These are phyloP conservation scores for Melanotaenia trifasciata DNA, from an alignment of 2,797 vertebrate genomes.

Conservation along the genomic window DNA sequence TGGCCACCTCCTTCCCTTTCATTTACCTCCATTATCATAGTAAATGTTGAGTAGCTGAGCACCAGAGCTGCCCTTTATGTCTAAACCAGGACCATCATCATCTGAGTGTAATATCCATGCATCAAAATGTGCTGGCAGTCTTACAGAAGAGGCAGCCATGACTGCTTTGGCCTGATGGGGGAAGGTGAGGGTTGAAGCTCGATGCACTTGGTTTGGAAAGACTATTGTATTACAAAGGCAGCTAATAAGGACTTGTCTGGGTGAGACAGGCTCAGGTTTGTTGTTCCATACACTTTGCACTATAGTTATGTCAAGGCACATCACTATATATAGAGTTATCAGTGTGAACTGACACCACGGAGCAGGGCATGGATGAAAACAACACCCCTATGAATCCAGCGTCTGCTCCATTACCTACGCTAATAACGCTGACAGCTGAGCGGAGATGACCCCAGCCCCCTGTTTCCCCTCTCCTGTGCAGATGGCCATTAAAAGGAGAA, in stretches of 20 bases:
- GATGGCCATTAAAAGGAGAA: constrained; percentile 99
- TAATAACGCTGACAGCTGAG: constrained; percentile 99
- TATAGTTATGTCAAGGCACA: constrained; percentile 83
- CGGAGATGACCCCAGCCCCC: constrained; percentile 97
- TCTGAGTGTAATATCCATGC: constrained; percentile 68
- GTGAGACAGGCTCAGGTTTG: constrained; percentile 84
- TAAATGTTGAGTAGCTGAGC: constrained; percentile 73
- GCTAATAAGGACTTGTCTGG: constrained; percentile 87
- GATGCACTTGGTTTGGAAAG: constrained; percentile 67
- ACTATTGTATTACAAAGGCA: constrained; percentile 82
- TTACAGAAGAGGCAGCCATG: constrained; percentile 87
- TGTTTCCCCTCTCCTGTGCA: constrained; percentile 98
- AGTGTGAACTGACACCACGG: constrained; percentile 92
- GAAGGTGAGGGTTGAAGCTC: constrained; percentile 60
- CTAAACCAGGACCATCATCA: constrained; percentile 61
- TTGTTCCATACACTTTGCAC: constrained; percentile 91
- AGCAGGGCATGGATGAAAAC: constrained; percentile 91
- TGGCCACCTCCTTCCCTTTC: constrained; percentile 65
- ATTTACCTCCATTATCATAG: constrained; percentile 77
- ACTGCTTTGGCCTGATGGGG: constrained; percentile 79
- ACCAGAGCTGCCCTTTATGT: constrained; percentile 67
- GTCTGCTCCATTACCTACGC: constrained; percentile 99
- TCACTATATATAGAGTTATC: constrained; percentile 99
- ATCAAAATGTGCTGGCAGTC: constrained; percentile 91
- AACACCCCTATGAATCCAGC: constrained; percentile 95